phyloP scores from a whole-genome alignment of 2,888 invertebrate species.

The Drosophila paucipuncta region DNA sequence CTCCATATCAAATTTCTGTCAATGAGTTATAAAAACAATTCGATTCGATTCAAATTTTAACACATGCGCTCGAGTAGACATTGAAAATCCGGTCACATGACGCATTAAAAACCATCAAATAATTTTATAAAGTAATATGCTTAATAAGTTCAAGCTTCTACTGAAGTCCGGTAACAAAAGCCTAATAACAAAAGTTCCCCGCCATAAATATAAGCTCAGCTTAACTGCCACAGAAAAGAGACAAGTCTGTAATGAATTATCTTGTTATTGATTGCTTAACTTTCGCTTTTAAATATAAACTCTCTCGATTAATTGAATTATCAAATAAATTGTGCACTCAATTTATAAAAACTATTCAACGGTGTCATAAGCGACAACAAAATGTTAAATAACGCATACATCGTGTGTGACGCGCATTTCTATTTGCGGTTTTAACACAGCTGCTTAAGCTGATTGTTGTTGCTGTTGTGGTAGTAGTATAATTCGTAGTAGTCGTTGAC shows the following conservation, averaged over 20 bases:
- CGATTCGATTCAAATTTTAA: constrained; percentile 10
- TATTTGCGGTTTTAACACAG: constrained; percentile 53
- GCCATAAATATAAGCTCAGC: neutral
- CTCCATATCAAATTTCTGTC: constrained; percentile 27
- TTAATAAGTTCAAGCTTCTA: constrained; percentile 17
- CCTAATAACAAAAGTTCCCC: constrained; percentile 14
- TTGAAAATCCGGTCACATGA: constrained; percentile 33
- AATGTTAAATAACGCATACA: constrained; percentile 74
- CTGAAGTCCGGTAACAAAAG: constrained; percentile 12
- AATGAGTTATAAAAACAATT: constrained; percentile 9
- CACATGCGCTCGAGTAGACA: constrained; percentile 1
- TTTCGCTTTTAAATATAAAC: constrained; percentile 29
- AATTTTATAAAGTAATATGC: constrained; percentile 2
- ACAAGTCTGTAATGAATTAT: constrained; percentile 13
- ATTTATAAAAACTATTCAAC: constrained; percentile 41
- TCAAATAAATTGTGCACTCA: constrained; percentile 55
- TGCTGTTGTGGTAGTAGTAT: constrained; percentile 14
- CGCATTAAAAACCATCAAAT: constrained; percentile 16
- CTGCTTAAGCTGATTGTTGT: constrained; percentile 24
- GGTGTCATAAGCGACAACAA: constrained; percentile 64
- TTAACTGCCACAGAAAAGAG: neutral
- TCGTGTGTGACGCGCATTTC: constrained; percentile 64
- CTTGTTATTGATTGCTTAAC: constrained; percentile 30
- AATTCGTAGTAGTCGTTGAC: constrained; percentile 7
- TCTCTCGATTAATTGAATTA: constrained; percentile 62